phyloP scores from a whole-genome alignment of 2,797 vertebrate species.

The Labeo calbasu region DNA sequence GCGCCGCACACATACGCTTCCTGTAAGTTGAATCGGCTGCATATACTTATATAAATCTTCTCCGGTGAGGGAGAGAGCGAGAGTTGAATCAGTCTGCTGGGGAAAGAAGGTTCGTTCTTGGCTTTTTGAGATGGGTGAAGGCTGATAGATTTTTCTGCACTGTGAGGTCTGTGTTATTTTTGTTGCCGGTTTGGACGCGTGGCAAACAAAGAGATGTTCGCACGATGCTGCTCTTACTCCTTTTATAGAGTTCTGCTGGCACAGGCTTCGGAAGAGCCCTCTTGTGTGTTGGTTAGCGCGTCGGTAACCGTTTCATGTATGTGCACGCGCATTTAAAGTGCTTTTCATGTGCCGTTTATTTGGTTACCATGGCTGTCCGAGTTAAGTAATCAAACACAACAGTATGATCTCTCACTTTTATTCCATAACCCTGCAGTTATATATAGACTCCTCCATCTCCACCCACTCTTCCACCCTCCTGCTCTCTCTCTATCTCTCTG shows the following conservation, averaged over 20 bases:
- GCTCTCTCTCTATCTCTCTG: slow-evolving; percentile 68
- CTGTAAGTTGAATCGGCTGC: slow-evolving; percentile 32
- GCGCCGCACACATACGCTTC: slow-evolving; percentile 4
- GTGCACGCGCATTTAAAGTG: background rate
- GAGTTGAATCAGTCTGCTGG: slow-evolving; percentile 44
- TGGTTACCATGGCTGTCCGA: slow-evolving; percentile 61
- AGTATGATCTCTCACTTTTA: slow-evolving; percentile 76
- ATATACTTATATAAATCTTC: slow-evolving; percentile 44
- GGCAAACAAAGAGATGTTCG: slow-evolving; percentile 40
- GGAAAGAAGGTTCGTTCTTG: slow-evolving; percentile 26
- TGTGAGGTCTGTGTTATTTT: slow-evolving; percentile 48
- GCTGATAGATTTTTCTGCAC: slow-evolving; percentile 49
- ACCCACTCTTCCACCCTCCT: slow-evolving; percentile 72
- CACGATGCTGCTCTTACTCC: slow-evolving; percentile 16
- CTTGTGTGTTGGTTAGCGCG: slow-evolving; percentile 26
- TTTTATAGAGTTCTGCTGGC: slow-evolving; percentile 36
- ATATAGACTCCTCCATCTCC: slow-evolving; percentile 79
- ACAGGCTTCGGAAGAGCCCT: slow-evolving; percentile 31
- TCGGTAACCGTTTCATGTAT: background rate
- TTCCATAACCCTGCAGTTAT: slow-evolving; percentile 78
- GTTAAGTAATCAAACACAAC: slow-evolving; percentile 80
- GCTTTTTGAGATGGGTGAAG: slow-evolving; percentile 44
- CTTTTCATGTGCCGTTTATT: slow-evolving; percentile 50
- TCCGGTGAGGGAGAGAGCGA: slow-evolving; percentile 38
- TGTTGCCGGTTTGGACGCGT: slow-evolving; percentile 50